phyloP scores from a whole-genome alignment of 2,113 vertebrate species.

The Amblyornis subalaris region DNA sequence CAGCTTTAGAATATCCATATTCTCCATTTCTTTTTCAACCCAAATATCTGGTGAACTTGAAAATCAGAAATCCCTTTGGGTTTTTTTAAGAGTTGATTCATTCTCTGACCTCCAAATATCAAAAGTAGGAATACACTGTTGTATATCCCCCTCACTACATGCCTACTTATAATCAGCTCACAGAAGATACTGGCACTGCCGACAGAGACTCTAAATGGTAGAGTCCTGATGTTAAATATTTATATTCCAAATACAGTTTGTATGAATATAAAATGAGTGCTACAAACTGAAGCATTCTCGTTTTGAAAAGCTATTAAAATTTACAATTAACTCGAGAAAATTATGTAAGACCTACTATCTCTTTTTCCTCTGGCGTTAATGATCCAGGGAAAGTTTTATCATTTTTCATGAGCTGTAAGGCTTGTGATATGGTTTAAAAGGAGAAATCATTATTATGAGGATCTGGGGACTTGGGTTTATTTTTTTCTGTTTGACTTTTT shows the following conservation, averaged over 20 bases:
- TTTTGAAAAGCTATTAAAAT: conserved; percentile 15
- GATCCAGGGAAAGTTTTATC: not conserved
- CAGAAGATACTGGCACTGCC: not conserved
- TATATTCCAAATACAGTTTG: not conserved
- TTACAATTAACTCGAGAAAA: not conserved
- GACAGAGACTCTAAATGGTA: not conserved
- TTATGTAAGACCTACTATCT: not conserved
- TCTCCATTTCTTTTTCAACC: not conserved
- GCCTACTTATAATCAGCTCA: not conserved
- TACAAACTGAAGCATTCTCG: not conserved
- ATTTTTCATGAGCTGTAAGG: not conserved
- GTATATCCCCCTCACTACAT: fast-evolving
- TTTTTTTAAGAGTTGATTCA: not conserved
- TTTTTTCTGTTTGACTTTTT: not conserved
- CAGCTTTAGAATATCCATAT: not conserved
- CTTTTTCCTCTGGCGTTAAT: not conserved
- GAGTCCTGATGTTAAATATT: not conserved
- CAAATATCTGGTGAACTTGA: not conserved
- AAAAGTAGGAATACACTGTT: not conserved
- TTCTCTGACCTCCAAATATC: not conserved
- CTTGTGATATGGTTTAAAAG: not conserved
- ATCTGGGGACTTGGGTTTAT: not conserved
- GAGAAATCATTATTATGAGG: not conserved
- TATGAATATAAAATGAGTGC: not conserved
- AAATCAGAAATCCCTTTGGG: not conserved